Percentiles rank a stretch among this genome's conserved stretches.
These are phyloP conservation scores for Cercopithecus mona DNA, from an alignment of 2,113 vertebrate species.

Conservation along the genomic window DNA sequence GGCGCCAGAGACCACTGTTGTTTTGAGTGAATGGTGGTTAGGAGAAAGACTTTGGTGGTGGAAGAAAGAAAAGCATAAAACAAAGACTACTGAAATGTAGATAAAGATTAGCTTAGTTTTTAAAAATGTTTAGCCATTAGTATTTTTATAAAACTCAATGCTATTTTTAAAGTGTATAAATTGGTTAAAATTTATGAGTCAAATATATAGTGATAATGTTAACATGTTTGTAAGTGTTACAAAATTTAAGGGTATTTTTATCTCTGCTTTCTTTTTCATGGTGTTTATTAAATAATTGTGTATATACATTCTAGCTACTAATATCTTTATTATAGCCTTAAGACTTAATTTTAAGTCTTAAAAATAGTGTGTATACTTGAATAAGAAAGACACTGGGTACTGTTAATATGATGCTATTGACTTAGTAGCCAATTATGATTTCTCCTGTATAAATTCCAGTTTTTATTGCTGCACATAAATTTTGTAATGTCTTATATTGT, in stretches of 20 bases:
- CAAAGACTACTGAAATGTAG: background rate
- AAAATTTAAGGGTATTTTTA: constrained; percentile 43
- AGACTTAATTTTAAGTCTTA: background rate
- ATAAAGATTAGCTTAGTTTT: constrained; percentile 15
- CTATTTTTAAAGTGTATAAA: constrained; percentile 62
- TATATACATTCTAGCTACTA: background rate
- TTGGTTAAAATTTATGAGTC: constrained; percentile 32
- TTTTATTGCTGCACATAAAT: background rate
- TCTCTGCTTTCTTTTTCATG: constrained; percentile 6
- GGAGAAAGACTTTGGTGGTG: background rate
- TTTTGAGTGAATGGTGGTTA: background rate
- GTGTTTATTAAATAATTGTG: constrained; percentile 43
- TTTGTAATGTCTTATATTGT: background rate
- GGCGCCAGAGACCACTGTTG: background rate
- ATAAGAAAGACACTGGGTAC: constrained; percentile 70
- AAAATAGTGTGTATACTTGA: constrained; percentile 62
- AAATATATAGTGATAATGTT: background rate
- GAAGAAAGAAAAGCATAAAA: constrained; percentile 29
- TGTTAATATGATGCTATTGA: constrained; percentile 51
- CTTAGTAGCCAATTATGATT: background rate
- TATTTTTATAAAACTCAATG: constrained; percentile 77
- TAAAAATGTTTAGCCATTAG: constrained; percentile 69
- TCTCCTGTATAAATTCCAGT: constrained; percentile 43
- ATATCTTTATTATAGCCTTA: constrained; percentile 2
- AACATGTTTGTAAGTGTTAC: constrained; percentile 38